Evolutionary conservation across 2,113 vertebrate species (phyloP), one percentile per base, ranked within the genome.

Genomic region (Poeciliopsis turrubarensis): DNA sequence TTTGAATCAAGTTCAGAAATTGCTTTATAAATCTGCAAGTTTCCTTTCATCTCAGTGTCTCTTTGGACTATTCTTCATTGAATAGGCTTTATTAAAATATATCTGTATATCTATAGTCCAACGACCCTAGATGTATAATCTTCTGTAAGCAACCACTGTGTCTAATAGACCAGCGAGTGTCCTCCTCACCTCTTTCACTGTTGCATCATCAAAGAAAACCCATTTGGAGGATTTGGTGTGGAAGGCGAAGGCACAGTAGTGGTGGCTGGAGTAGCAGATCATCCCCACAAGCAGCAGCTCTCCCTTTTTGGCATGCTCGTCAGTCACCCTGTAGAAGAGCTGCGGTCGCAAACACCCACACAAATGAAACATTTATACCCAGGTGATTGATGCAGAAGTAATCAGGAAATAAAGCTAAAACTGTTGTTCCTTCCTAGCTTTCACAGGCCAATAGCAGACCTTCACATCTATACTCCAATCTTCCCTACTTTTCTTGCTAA

Each of bases 181-280:
- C 2, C 13, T 0, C 75, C 85, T 91, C 86, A 98, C 98, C 96
- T 99, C 98, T 92, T 99, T 99, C n/a, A 99, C 98, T 26, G 95
- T 97, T 70, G 98, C 98, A 57, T 99, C 98, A 80, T 99, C 98
- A 88, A 99, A 99, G 79, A 98, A 96, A 75, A 99, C 95, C 98
- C 98, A 99, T 82, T 97, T 97, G 92, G 96, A 95, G 65, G 95
- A 97, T 92, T 97, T 98, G 60, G 96, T 98, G 85, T 99, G 98
- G 85, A 96, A 97, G 75, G 97, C 94, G 78, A 99, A 99, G 95
- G 98, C 95, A 95, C 97, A 99, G 76, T 99, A 99, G 90, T 99
- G 98, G 83, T 93, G 93, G 91, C 96, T 99, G 74, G 96, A 94
- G 81, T 97, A 99, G 92, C 98, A 99, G 93, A 99, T 98, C 96